Evolutionary conservation across 1,140 invertebrate species (phyloP).

Genomic region (Aporrectodea caliginosa): DNA sequence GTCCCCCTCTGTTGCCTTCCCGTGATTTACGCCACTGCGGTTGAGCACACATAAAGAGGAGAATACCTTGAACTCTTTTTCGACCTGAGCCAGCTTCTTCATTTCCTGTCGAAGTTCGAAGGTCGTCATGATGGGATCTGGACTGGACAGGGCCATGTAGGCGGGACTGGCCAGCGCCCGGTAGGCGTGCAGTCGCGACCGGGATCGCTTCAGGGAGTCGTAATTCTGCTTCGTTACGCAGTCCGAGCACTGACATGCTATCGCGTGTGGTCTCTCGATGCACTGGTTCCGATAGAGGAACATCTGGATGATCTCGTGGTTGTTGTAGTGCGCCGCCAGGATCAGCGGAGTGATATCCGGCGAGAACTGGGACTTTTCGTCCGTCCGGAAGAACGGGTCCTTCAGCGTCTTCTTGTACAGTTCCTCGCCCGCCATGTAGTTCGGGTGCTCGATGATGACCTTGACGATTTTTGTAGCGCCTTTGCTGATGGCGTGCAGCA

Average conservation of each 20-base stretch:
- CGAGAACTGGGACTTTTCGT: constrained; percentile 66
- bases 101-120: constrained; percentile 64
- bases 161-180: constrained; percentile 55
- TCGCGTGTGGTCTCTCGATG: constrained; percentile 31
- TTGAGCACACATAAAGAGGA: too few species aligned
- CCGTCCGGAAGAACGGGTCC: constrained; percentile 34
- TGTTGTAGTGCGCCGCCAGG: constrained; percentile 90
- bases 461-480: constrained; percentile 78
- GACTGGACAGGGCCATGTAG: constrained; percentile 64
- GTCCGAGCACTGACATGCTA: constrained; percentile 32
- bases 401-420: constrained; percentile 43
- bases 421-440: constrained; percentile 45
- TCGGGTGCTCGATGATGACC: constrained; percentile 68
- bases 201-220: constrained; percentile 36
- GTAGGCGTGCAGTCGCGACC: constrained; percentile 51
- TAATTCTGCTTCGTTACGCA: constrained; percentile 37
- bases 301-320: constrained; percentile 98
- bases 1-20: not conserved
- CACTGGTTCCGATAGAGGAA: constrained; percentile 74
- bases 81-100: constrained; percentile 37
- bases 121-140: constrained; percentile 66
- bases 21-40: too few species aligned
- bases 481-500: constrained; percentile 75
- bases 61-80: constrained; percentile 44
- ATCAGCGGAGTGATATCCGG: constrained; percentile 95